Base-by-base conservation (phyloP, 1,140 invertebrate species). In the Zaprionus lachaisei region DNA sequence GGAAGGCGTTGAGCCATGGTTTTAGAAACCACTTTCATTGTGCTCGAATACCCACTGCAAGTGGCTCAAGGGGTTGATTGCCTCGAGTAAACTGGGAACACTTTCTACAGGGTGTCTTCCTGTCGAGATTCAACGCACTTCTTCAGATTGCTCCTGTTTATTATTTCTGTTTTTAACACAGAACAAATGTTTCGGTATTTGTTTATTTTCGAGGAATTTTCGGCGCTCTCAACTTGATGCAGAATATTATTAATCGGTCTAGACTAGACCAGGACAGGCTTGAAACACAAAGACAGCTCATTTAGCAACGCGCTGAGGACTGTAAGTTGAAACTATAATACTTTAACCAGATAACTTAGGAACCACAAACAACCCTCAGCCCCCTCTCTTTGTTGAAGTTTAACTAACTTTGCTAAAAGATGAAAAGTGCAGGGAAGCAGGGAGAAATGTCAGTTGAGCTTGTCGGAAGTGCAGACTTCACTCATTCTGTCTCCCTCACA, bases 181-280 rank as follows among this genome's bases (percentile, higher is more conserved):
- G 63, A 79, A 77, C 80, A 89, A 87, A 86, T 80, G 80, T 60
- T 54, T 20, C 44, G 37, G 68, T 71, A 83, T 79, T 81, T 76
- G 78, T 76, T 87, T 84, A 87, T 75, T 79, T 49, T 72, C 77
- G 64, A 47, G 63, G 31, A 72, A 37, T 62, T 66, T 81, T 72
- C 22, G 61, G 37, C 61, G 54, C 80, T 77, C 78, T 89, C 65
- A 54, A 75, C 83, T 89, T 81, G 83, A 83, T 81, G 84, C 74
- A 81, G 69, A 87, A 87, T 84, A 87, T 87, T 84, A 87, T 87
- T 83, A 81, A 87, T 87, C 83, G 68, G 83, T 87, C 83, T 87
- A 87, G 83, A 87, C 83, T 65, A 67, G 62, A 54, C 44, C 63
- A 62, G 57, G 58, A n/a, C 61, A 79, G 68, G 41, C 77, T 72